Evolutionary conservation across 2,888 invertebrate species (phyloP).

Genomic region (Acholoe squamosa): DNA sequence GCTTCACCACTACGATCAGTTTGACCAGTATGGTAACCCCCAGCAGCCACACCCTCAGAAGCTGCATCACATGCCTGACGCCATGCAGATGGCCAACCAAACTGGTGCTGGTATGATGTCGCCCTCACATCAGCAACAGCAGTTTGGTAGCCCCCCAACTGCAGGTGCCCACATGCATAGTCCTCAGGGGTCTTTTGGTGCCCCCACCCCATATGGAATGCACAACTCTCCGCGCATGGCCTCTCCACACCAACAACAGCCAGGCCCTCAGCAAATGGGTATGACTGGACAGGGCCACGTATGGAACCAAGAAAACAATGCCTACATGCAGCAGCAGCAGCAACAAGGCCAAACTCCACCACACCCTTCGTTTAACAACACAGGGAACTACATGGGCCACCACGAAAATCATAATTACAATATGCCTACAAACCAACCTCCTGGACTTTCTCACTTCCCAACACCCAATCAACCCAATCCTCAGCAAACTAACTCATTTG

Average conservation of each 20-base stretch:
- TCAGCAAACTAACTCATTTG: constrained; percentile 45
- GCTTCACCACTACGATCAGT: constrained; percentile 64
- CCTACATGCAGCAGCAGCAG: constrained; percentile 64
- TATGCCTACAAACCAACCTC: constrained; percentile 67
- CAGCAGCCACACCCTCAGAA: constrained; percentile 63
- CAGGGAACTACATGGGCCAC: constrained; percentile 72
- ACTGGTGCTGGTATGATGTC: constrained; percentile 61
- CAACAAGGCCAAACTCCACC: constrained; percentile 47
- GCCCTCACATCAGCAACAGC: constrained; percentile 69
- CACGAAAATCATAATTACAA: constrained; percentile 75
- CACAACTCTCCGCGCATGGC: constrained; percentile 70
- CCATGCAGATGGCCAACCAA: constrained; percentile 61
- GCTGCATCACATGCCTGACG: constrained; percentile 67
- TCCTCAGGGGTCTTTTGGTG: constrained; percentile 66
- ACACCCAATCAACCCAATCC: constrained; percentile 56
- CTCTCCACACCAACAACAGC: constrained; percentile 66
- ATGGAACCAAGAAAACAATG: constrained; percentile 59
- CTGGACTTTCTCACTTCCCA: constrained; percentile 47
- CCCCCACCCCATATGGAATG: constrained; percentile 65
- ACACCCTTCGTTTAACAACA: constrained; percentile 64
- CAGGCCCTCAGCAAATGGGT: constrained; percentile 42
- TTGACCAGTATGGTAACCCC: constrained; percentile 67
- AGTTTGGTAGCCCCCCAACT: constrained; percentile 74
- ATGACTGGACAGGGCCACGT: constrained; percentile 32
- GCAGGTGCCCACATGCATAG: constrained; percentile 70